phyloP scores from a whole-genome alignment of 2,888 invertebrate genomes.

The Sceliomorpha sp. region DNA sequence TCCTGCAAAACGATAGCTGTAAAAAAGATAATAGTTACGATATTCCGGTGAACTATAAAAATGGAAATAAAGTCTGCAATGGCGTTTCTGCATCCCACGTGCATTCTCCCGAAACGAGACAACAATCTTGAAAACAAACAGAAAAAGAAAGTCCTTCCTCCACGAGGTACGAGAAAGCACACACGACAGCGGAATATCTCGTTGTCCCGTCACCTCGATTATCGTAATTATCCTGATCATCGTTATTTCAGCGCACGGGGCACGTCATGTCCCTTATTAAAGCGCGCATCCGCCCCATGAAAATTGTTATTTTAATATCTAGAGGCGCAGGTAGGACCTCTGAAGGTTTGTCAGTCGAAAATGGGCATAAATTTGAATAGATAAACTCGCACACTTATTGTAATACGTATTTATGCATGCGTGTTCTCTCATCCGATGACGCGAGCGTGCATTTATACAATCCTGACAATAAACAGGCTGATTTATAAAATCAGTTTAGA shows the following conservation, averaged over 20 bases:
- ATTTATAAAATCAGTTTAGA: slow-evolving; percentile 21
- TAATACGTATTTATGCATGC: slow-evolving; percentile 20
- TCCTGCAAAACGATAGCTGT: too few species aligned
- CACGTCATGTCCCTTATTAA: slow-evolving; percentile 47
- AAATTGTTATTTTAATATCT: slow-evolving; percentile 68
- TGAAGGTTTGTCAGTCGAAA: slow-evolving; percentile 7
- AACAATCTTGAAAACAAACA: slow-evolving; percentile 24
- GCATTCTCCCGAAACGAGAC: slow-evolving; percentile 13
- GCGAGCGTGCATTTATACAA: slow-evolving; percentile 22
- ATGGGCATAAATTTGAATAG: slow-evolving; percentile 73
- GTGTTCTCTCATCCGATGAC: slow-evolving; percentile 23
- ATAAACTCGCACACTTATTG: slow-evolving; percentile 54
- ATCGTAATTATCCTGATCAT: slow-evolving; percentile 50
- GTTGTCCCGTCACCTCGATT: slow-evolving; percentile 27
- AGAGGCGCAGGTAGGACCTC: slow-evolving; percentile 15
- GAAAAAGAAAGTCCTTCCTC: slow-evolving; percentile 10
- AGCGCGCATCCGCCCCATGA: slow-evolving; percentile 47
- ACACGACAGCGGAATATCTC: slow-evolving; percentile 1
- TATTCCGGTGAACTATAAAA: slow-evolving; percentile 9
- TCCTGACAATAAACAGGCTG: slow-evolving; percentile 8
- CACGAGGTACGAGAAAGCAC: background rate
- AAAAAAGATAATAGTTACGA: slow-evolving; percentile 1
- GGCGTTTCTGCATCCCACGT: slow-evolving; percentile 34
- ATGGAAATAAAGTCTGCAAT: slow-evolving; percentile 36
- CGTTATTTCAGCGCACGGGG: slow-evolving; percentile 43